Percentiles rank a stretch among this genome's conserved stretches.
phyloP scores from a whole-genome alignment of 2,888 invertebrate genomes.

The Catocala fraxini region DNA sequence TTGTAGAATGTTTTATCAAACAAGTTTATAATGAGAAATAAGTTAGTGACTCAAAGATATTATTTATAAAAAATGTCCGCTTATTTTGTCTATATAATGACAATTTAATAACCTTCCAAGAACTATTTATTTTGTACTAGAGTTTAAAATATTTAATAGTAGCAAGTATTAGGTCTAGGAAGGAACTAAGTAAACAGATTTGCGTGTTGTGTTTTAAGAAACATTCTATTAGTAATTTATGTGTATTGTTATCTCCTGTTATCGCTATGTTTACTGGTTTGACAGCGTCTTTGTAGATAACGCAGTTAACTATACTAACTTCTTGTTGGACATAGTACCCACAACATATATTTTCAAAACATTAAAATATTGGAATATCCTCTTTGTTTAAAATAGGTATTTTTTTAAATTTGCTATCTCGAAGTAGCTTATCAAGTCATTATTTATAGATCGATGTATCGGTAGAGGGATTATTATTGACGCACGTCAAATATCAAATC shows the following conservation, averaged over 20 bases:
- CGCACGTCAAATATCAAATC: background rate
- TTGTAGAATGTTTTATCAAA: constrained; percentile 17
- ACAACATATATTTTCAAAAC: too few species aligned
- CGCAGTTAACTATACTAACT: constrained; percentile 47
- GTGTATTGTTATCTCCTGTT: constrained; percentile 56
- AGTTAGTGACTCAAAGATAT: constrained; percentile 1
- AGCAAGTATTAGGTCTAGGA: background rate
- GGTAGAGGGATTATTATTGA: background rate
- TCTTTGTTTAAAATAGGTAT: too few species aligned
- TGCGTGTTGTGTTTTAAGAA: constrained; percentile 25
- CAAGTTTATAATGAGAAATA: constrained; percentile 28
- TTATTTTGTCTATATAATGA: constrained; percentile 1
- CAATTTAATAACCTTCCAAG: background rate
- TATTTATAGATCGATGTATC: too few species aligned
- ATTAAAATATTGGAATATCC: too few species aligned
- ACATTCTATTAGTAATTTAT: constrained; percentile 37
- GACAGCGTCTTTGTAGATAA: constrained; percentile 76
- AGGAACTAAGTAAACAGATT: constrained; percentile 4
- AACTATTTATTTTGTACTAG: background rate
- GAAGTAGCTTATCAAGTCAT: too few species aligned
- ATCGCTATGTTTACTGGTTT: constrained; percentile 70
- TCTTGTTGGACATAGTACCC: too few species aligned
- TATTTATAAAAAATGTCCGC: background rate
- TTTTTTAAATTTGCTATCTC: too few species aligned
- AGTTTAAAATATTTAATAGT: background rate